Evolutionary conservation across 2,797 vertebrate species (phyloP).

Genomic region (Tapera naevia): DNA sequence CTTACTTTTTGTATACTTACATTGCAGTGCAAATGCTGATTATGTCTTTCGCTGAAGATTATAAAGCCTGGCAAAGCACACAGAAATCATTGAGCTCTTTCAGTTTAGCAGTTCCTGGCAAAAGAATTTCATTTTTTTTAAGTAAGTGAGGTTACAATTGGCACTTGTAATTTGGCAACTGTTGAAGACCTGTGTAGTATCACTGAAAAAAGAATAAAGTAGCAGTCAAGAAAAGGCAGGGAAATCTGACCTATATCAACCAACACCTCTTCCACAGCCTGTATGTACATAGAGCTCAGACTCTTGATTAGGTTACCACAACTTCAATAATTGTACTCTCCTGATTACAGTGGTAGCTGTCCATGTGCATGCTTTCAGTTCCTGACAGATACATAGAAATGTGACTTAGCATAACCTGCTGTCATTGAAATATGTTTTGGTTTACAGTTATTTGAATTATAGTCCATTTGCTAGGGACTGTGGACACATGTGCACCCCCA

Average conservation of each 20-base stretch:
- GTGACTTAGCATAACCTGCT: background rate
- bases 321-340: background rate
- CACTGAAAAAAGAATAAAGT: constrained; percentile 12
- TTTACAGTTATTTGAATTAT: background rate
- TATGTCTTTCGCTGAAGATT: constrained; percentile 26
- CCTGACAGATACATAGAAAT: background rate
- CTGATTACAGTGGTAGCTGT: background rate
- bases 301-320: background rate
- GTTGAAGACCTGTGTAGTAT: constrained; percentile 1
- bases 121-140: background rate
- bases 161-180: constrained; percentile 5
- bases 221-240: background rate
- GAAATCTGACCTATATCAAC: background rate
- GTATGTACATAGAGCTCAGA: background rate
- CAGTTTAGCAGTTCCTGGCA: background rate
- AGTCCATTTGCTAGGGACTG: background rate
- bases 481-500: background rate
- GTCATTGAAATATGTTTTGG: background rate
- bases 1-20: background rate
- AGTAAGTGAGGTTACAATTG: background rate
- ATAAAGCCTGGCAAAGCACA: constrained; percentile 8
- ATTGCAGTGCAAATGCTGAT: background rate
- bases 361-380: background rate
- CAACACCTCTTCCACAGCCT: background rate
- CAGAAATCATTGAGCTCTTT: background rate